These are phyloP conservation scores for Metopolophium dirhodum DNA, from an alignment of 1,140 invertebrate genomes.

Conservation along the genomic window DNA sequence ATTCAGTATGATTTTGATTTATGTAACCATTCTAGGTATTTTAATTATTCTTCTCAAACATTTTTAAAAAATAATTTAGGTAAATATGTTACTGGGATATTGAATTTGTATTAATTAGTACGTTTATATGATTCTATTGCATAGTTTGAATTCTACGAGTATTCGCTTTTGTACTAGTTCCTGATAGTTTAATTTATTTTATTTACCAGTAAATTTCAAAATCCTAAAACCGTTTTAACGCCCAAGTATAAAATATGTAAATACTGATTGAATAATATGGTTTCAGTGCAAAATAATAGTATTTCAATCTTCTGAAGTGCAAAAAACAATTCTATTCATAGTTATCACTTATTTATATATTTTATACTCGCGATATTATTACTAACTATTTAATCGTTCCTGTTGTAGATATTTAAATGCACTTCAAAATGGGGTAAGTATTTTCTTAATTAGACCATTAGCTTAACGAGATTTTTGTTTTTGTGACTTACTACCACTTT, in stretches of 20 bases:
- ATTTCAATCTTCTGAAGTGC: neutral
- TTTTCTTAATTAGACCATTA: neutral
- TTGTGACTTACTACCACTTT: neutral
- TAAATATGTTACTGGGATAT: neutral
- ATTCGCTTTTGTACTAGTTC: too few species aligned
- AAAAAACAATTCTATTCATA: neutral
- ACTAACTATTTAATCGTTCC: neutral
- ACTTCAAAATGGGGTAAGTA: too few species aligned
- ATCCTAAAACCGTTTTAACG: too few species aligned
- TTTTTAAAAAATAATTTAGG: neutral
- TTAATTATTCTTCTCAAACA: too few species aligned
- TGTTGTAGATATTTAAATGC: neutral
- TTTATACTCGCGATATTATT: neutral
- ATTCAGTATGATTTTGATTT: neutral
- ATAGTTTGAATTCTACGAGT: neutral
- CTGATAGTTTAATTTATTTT: too few species aligned
- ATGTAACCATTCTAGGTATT: neutral
- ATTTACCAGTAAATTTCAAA: too few species aligned
- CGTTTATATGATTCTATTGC: neutral
- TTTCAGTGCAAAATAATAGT: neutral
- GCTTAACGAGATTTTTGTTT: neutral
- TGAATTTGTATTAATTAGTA: neutral
- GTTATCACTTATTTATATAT: neutral
- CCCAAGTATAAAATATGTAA: neutral
- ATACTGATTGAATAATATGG: neutral